Percentiles rank a stretch among this genome's conserved stretches.
phyloP scores from a whole-genome alignment of 2,113 vertebrate species.

The Tetrax tetrax region DNA sequence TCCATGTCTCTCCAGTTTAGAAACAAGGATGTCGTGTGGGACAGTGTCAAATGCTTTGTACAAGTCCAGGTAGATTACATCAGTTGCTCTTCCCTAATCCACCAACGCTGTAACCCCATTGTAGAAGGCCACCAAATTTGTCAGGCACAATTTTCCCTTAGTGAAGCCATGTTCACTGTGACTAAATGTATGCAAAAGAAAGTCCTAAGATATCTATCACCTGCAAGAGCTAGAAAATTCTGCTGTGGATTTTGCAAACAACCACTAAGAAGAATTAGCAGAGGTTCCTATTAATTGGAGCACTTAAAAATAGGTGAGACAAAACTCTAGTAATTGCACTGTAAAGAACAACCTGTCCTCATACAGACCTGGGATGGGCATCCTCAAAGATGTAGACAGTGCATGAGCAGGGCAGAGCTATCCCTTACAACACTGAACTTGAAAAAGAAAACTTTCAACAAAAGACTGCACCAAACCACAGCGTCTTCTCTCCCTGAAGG shows the following conservation, averaged over 20 bases:
- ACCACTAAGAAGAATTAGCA: not conserved
- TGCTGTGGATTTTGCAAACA: not conserved
- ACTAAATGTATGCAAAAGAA: not conserved
- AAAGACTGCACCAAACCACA: not conserved
- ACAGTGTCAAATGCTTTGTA: too few relatives aligned
- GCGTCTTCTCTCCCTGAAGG: not conserved
- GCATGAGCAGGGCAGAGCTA: not conserved
- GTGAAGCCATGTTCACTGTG: too few relatives aligned
- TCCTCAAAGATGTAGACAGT: not conserved
- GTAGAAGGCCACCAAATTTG: too few relatives aligned
- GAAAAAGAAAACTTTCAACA: not conserved
- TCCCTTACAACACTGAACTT: not conserved
- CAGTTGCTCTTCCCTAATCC: too few relatives aligned
- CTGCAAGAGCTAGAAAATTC: not conserved
- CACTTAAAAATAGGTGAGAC: not conserved
- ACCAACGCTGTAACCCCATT: too few relatives aligned
- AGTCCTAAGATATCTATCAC: not conserved
- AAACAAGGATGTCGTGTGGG: too few relatives aligned
- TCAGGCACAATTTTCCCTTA: too few relatives aligned
- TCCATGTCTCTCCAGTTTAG: too few relatives aligned
- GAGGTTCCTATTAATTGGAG: not conserved
- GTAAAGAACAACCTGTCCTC: not conserved
- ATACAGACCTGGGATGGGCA: not conserved
- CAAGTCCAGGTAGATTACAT: too few relatives aligned
- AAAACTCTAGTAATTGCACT: not conserved